Evolutionary conservation across 2,113 vertebrate genomes (phyloP).

Genomic region (Ornithorhynchus anatinus): DNA sequence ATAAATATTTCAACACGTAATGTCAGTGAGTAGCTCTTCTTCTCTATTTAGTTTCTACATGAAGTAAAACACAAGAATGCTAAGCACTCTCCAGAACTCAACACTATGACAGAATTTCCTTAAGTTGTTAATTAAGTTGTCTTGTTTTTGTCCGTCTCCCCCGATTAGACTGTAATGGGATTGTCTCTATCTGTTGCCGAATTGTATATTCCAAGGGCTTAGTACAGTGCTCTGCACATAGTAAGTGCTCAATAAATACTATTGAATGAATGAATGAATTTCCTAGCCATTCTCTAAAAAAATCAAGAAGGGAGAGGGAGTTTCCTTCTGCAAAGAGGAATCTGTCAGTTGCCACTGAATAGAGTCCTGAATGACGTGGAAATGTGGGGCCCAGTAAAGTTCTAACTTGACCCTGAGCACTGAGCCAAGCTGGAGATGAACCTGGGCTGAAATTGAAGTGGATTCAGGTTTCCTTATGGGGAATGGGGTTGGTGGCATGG

Average conservation of each 20-base stretch:
- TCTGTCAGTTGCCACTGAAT: constrained; percentile 5
- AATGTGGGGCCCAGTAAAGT: not conserved
- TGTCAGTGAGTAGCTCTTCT: not conserved
- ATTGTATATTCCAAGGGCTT: too few relatives aligned
- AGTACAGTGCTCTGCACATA: too few relatives aligned
- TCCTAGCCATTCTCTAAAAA: too few relatives aligned
- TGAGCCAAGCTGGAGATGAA: not conserved
- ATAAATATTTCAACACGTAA: not conserved
- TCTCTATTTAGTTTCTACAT: constrained; percentile 14
- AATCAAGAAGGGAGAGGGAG: constrained; percentile 21
- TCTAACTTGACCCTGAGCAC: not conserved
- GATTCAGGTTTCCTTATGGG: too few relatives aligned
- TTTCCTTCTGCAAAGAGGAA: constrained; percentile 20
- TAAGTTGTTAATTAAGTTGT: not conserved
- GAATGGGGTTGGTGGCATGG: not conserved
- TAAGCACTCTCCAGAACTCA: not conserved
- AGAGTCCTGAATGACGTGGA: not conserved
- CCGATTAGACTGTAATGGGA: too few relatives aligned
- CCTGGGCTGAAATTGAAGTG: not conserved
- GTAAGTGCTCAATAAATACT: too few relatives aligned
- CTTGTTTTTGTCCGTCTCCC: too few relatives aligned
- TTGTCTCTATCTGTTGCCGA: too few relatives aligned
- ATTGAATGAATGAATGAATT: not conserved
- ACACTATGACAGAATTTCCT: not conserved
- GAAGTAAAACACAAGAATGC: not conserved